These are phyloP conservation scores for Kradibia gibbosae DNA, from an alignment of 1,140 invertebrate genomes.

Conservation along the genomic window DNA sequence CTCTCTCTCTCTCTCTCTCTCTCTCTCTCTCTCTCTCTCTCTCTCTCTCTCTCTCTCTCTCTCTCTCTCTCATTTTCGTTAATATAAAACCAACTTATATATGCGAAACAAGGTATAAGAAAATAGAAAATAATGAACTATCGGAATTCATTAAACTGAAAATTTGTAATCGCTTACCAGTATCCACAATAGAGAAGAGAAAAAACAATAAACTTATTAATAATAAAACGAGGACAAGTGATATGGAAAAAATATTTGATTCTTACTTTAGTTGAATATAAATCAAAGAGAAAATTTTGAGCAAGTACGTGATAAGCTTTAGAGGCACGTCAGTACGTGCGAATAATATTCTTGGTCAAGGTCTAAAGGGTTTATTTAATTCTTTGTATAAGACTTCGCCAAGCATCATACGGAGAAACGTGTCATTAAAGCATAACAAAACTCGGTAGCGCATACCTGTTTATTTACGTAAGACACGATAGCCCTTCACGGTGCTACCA, in stretches of 20 bases:
- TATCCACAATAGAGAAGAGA: too few relatives aligned
- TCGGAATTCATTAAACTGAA: too few relatives aligned
- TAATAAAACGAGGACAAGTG: background rate
- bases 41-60: background rate
- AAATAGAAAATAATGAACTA: background rate
- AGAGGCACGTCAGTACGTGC: background rate
- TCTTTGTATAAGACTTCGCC: background rate
- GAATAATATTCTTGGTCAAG: conserved; percentile 9
- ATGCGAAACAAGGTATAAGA: background rate
- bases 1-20: conserved; percentile 12
- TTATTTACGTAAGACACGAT: background rate
- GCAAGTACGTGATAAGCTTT: background rate
- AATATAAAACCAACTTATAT: too few relatives aligned
- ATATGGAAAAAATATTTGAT: background rate
- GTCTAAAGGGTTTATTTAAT: conserved; percentile 19
- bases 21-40: background rate
- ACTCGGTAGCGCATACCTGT: background rate
- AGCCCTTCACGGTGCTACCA: background rate
- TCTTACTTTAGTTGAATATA: background rate
- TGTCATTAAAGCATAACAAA: conserved; percentile 4
- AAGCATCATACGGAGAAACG: background rate
- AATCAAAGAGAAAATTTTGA: background rate
- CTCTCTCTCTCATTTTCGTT: background rate
- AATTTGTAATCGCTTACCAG: too few relatives aligned
- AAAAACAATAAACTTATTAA: background rate